These are phyloP conservation scores for Andrena flavipes DNA, from an alignment of 2,888 invertebrate species.

Conservation along the genomic window DNA sequence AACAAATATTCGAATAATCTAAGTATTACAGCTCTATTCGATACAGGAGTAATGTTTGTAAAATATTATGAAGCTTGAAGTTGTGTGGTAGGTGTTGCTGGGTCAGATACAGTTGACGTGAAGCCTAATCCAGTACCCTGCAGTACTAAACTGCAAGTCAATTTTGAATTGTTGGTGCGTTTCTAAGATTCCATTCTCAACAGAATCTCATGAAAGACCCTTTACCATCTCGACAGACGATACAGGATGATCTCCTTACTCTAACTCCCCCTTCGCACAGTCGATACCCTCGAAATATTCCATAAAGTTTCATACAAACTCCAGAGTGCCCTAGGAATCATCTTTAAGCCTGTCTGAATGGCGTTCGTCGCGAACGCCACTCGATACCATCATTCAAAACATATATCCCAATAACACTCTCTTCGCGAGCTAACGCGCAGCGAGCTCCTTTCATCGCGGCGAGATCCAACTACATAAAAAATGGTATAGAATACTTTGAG, in stretches of 20 bases:
- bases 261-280: not conserved
- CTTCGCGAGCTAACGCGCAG: not conserved
- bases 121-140: too few species aligned
- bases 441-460: not conserved
- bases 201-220: too few species aligned
- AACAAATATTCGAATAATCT: too few species aligned
- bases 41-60: not conserved
- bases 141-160: too few species aligned
- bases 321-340: not conserved
- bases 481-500: constrained; percentile 4
- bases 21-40: too few species aligned
- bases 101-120: too few species aligned
- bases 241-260: not conserved
- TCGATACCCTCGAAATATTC: not conserved
- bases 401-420: not conserved
- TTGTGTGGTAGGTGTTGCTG: too few species aligned
- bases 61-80: not conserved
- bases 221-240: too few species aligned
- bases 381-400: not conserved
- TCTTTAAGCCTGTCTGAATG: constrained; percentile 4
- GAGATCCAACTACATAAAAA: constrained; percentile 1
- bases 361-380: not conserved
- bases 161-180: too few species aligned
- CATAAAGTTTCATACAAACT: not conserved
- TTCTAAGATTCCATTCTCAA: too few species aligned